Conservation (phyloP, 2,113 vertebrate genomes). For the Baryphthengus martii region DNA sequence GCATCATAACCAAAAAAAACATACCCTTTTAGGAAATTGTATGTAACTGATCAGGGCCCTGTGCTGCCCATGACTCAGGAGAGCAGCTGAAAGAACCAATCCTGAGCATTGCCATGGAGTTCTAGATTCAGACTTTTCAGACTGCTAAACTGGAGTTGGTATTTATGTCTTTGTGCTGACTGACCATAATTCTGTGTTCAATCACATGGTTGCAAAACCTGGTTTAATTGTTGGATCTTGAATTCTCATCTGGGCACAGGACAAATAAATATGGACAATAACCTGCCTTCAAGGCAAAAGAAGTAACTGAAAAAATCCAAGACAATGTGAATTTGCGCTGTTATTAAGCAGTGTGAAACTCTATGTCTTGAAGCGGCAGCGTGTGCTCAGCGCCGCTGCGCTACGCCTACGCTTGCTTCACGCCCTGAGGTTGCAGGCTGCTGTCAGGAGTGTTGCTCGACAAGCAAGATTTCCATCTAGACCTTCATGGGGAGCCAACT, state of each 20-base stretch:
- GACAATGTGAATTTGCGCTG: neutral
- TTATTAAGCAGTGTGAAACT: neutral
- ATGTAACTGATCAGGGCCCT: neutral
- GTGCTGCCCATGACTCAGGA: neutral
- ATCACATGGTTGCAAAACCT: neutral
- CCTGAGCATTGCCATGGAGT: neutral
- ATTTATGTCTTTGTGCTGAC: neutral
- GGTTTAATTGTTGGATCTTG: neutral
- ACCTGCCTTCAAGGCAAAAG: neutral
- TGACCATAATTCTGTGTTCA: neutral
- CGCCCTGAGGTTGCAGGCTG: fast-evolving
- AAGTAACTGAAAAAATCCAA: neutral
- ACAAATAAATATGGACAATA: neutral
- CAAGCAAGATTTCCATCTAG: neutral
- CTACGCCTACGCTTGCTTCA: neutral
- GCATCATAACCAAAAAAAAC: neutral
- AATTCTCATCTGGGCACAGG: neutral
- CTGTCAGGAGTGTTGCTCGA: neutral
- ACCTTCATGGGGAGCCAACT: neutral
- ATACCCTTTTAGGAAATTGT: neutral
- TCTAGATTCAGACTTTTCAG: neutral
- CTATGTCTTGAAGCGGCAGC: neutral
- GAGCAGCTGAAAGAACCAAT: neutral
- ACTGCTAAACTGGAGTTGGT: neutral
- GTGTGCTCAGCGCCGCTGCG: fast-evolving